Percentiles rank a stretch among this genome's conserved stretches.
Conservation (phyloP, 1,140 invertebrate genomes). For the Solenopsis fugax region DNA sequence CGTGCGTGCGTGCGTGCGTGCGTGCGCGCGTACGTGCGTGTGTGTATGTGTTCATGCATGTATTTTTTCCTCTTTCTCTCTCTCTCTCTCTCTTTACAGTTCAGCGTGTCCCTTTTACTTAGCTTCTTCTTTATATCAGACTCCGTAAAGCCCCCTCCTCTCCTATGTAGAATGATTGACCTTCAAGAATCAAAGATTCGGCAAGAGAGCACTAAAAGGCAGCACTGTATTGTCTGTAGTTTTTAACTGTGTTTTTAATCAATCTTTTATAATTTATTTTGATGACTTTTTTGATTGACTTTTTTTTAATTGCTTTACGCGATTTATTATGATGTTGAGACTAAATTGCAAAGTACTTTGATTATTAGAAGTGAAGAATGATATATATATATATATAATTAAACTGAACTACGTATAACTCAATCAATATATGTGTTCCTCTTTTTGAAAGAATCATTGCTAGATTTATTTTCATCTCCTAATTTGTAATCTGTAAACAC, state of each 20-base stretch:
- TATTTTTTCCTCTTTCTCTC: conserved; percentile 35
- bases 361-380: background rate
- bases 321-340: background rate
- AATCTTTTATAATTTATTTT: background rate
- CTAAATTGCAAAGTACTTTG: background rate
- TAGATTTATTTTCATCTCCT: background rate
- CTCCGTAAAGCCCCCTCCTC: conserved; percentile 60
- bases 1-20: background rate
- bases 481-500: background rate
- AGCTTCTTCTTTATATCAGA: conserved; percentile 67
- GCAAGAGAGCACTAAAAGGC: conserved; percentile 35
- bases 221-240: conserved; percentile 7
- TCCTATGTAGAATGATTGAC: conserved; percentile 65
- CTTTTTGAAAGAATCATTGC: background rate
- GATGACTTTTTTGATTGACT: background rate
- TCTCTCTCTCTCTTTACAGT: conserved; percentile 1
- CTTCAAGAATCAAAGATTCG: conserved; percentile 60
- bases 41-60: background rate
- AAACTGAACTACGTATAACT: background rate
- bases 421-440: background rate
- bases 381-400: background rate
- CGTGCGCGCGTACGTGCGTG: background rate
- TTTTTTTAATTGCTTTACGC: background rate
- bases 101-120: conserved; percentile 68
- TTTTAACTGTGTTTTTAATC: background rate